Percentiles rank a stretch among this genome's conserved stretches.
phyloP scores from a whole-genome alignment of 2,797 vertebrate species.

The Gallinago nigripennis region DNA sequence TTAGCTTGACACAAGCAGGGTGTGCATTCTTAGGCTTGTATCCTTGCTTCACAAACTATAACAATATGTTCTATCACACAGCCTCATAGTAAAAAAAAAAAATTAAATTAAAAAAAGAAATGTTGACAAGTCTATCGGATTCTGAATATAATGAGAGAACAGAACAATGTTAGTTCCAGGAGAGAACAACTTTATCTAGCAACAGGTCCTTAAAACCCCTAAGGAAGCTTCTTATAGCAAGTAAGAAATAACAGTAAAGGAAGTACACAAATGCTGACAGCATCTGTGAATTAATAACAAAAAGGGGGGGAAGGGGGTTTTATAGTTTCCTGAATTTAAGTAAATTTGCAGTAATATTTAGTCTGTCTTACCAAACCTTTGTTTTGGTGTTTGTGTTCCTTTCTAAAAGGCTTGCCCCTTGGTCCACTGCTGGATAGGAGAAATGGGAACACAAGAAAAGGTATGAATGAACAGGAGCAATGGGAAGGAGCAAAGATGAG shows the following conservation, averaged over 20 bases:
- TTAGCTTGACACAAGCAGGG: not conserved
- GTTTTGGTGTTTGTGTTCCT: not conserved
- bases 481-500: not conserved
- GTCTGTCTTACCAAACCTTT: not conserved
- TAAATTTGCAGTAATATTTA: not conserved
- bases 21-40: not conserved
- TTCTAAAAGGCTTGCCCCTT: not conserved
- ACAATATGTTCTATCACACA: not conserved
- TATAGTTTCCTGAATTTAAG: not conserved
- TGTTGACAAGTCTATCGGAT: not conserved
- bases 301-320: not conserved
- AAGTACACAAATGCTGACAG: not conserved
- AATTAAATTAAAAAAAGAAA: constrained; percentile 7
- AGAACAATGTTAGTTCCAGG: not conserved
- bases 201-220: not conserved
- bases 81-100: not conserved
- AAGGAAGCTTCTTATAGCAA: not conserved
- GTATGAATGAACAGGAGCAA: not conserved
- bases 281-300: not conserved
- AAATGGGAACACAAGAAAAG: not conserved
- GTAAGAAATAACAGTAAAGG: not conserved
- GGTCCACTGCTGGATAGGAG: not conserved
- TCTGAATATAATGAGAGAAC: not conserved
- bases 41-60: not conserved
- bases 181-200: not conserved